Evolutionary conservation across 2,113 vertebrate species (phyloP).

Genomic region (Myocastor coypus): DNA sequence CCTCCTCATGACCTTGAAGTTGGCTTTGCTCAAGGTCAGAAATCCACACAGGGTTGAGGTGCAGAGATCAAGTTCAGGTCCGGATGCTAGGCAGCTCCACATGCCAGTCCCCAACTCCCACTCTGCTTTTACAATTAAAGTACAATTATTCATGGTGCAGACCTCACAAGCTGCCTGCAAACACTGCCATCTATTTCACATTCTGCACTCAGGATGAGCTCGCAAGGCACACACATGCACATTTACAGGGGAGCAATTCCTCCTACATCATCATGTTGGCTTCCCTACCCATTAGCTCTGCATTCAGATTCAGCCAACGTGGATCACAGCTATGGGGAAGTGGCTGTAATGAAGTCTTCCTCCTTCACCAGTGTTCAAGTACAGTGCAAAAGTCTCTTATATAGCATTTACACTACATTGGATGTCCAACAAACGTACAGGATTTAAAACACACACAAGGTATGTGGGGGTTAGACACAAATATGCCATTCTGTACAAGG

Average conservation of each 20-base stretch:
- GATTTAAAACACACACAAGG: too few species aligned
- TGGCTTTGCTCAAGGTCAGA: neutral
- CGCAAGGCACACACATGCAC: fast-evolving
- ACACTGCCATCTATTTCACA: fast-evolving
- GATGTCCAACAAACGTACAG: too few species aligned
- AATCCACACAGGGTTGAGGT: neutral
- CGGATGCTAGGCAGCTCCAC: neutral
- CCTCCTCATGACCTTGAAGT: neutral
- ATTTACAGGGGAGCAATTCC: neutral
- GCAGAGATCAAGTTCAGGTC: neutral
- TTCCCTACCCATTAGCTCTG: neutral
- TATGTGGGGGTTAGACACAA: too few species aligned
- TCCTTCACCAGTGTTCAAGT: neutral
- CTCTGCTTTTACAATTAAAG: neutral
- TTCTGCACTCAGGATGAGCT: fast-evolving
- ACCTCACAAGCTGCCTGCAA: fast-evolving
- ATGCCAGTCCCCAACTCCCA: too few species aligned
- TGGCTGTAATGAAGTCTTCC: neutral
- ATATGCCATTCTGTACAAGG: neutral
- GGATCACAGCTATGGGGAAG: too few species aligned
- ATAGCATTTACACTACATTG: neutral
- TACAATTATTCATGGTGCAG: neutral
- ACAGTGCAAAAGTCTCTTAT: neutral
- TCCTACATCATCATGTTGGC: neutral
- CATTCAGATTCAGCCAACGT: neutral